Percentiles rank a stretch among this genome's conserved stretches.
Conservation (phyloP, 2,888 invertebrate genomes). For the Tipula lateralis region DNA sequence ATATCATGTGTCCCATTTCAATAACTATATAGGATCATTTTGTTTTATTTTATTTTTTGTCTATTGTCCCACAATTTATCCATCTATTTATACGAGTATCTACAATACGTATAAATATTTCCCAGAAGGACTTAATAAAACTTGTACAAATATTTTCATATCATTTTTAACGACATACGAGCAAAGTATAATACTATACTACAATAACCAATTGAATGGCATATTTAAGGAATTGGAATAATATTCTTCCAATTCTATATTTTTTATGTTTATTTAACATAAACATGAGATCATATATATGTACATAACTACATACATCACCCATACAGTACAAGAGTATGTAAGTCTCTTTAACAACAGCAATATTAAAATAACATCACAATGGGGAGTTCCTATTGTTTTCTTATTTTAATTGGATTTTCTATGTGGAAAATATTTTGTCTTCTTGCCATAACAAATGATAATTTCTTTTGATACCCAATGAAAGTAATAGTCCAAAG, state of each 20-base stretch:
- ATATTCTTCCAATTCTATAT: neutral
- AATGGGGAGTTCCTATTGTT: conserved; percentile 24
- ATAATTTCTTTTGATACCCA: conserved; percentile 24
- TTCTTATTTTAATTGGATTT: conserved; percentile 19
- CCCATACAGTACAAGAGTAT: neutral
- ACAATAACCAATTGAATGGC: conserved; percentile 11
- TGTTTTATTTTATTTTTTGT: neutral
- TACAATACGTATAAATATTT: neutral
- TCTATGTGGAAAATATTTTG: neutral
- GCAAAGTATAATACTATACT: neutral
- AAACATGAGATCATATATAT: neutral
- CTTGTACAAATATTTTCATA: conserved; percentile 24
- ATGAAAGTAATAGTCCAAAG: neutral
- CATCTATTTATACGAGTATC: neutral
- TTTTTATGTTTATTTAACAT: conserved; percentile 8
- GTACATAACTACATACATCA: neutral
- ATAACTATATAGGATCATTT: conserved; percentile 14
- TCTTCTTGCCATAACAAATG: neutral
- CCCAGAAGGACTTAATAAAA: neutral
- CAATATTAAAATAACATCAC: neutral
- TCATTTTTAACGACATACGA: conserved; percentile 19
- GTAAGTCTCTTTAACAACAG: neutral
- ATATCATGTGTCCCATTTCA: conserved; percentile 20
- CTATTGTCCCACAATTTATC: conserved; percentile 20
- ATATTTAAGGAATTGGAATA: conserved; percentile 24